phyloP scores from a whole-genome alignment of 2,113 vertebrate species.

The Pao palembangensis region DNA sequence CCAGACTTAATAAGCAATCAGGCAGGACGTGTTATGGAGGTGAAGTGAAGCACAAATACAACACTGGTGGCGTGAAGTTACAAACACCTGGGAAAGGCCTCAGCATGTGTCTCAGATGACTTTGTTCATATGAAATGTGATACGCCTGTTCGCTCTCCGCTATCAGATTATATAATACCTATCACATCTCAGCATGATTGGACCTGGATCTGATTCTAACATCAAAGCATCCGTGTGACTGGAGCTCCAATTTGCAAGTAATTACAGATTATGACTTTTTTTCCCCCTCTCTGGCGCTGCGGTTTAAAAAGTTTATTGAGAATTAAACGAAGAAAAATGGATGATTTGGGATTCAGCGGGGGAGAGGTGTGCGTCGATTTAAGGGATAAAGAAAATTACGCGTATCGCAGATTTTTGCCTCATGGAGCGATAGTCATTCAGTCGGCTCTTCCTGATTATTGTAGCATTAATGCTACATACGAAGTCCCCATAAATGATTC shows the following conservation, averaged over 20 bases:
- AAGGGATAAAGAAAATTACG: constrained; percentile 21
- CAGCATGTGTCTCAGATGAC: constrained; percentile 24
- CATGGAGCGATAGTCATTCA: constrained; percentile 49
- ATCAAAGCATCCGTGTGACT: constrained; percentile 26
- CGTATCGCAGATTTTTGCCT: constrained; percentile 39
- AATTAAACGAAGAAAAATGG: constrained; percentile 16
- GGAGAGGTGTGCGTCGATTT: background rate
- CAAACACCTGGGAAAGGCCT: constrained; percentile 4
- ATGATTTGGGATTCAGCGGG: constrained; percentile 28
- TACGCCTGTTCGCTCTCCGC: constrained; percentile 10
- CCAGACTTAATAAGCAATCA: constrained; percentile 60
- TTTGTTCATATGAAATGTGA: constrained; percentile 20
- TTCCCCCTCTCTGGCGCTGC: background rate
- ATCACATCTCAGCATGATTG: constrained; percentile 8
- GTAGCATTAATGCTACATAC: constrained; percentile 42
- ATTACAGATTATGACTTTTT: constrained; percentile 30
- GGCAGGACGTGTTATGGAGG: constrained; percentile 38
- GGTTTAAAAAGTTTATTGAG: background rate
- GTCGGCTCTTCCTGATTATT: constrained; percentile 42
- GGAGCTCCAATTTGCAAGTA: constrained; percentile 22
- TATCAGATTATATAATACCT: constrained; percentile 16
- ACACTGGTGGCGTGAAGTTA: background rate
- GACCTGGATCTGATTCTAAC: constrained; percentile 20
- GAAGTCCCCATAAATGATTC: constrained; percentile 51
- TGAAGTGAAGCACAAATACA: constrained; percentile 3